These are phyloP conservation scores for Drosophila dives DNA, from an alignment of 2,888 invertebrate species.

Conservation along the genomic window DNA sequence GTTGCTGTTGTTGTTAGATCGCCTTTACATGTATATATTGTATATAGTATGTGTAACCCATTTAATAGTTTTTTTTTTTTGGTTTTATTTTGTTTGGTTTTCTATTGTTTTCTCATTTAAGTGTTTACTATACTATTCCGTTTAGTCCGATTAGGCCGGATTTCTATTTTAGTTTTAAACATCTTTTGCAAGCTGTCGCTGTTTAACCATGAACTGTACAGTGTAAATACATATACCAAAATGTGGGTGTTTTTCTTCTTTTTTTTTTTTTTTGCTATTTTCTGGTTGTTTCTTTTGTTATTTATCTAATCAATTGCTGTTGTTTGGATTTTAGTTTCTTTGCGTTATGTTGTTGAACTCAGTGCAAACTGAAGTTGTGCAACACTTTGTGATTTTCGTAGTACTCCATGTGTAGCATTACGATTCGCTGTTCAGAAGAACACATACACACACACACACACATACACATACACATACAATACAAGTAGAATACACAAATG, in stretches of 20 bases:
- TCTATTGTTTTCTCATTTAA: conserved; percentile 13
- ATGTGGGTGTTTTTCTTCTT: conserved; percentile 25
- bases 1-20: conserved; percentile 36
- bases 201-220: conserved; percentile 11
- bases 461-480: conserved; percentile 11
- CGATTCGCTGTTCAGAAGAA: conserved; percentile 58
- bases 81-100: conserved; percentile 15
- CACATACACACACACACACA: conserved; percentile 17
- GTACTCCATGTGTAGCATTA: conserved; percentile 49
- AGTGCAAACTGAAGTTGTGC: conserved; percentile 45
- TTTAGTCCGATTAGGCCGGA: conserved; percentile 27
- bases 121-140: conserved; percentile 30
- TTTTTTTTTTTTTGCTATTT: conserved; percentile 9
- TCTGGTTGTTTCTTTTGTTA: conserved; percentile 14
- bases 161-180: conserved; percentile 30
- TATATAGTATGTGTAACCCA: conserved; percentile 28
- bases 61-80: conserved; percentile 31
- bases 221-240: conserved; percentile 65
- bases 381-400: conserved; percentile 52
- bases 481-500: conserved; percentile 8
- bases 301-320: conserved; percentile 8
- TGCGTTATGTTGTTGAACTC: conserved; percentile 25
- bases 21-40: conserved; percentile 49
- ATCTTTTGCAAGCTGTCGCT: conserved; percentile 23
- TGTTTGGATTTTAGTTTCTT: conserved; percentile 2